Conservation (phyloP, 2,797 vertebrate species). For the Halcyon leucocephala region DNA sequence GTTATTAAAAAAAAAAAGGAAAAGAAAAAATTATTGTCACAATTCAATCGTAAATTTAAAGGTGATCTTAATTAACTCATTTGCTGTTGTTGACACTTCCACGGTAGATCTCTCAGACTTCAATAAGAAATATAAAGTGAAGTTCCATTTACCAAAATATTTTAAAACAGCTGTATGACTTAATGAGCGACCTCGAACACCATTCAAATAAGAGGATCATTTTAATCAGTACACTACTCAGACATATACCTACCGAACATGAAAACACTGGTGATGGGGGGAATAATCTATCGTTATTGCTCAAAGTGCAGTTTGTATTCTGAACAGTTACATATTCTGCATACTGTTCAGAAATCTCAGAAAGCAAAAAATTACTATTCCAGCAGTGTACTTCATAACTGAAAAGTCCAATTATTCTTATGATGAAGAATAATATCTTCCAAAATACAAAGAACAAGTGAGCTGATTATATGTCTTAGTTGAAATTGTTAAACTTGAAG, state of each 20-base stretch:
- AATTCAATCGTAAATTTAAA: background rate
- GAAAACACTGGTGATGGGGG: background rate
- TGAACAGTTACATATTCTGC: background rate
- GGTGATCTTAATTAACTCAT: background rate
- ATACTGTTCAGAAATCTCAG: background rate
- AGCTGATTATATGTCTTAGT: background rate
- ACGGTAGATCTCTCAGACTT: background rate
- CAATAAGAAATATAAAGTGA: background rate
- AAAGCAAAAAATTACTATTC: background rate
- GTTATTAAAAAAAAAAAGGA: background rate
- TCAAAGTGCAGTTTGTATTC: background rate
- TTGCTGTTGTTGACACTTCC: background rate
- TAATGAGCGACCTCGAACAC: background rate
- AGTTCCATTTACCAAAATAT: background rate
- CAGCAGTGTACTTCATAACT: background rate
- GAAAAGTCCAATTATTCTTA: background rate
- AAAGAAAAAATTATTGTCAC: background rate
- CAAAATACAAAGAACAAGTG: background rate
- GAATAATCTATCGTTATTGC: background rate
- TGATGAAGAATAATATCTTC: slow-evolving; percentile 9
- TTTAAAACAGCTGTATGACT: background rate
- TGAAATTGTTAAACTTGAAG: background rate
- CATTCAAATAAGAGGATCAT: background rate
- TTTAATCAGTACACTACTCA: background rate
- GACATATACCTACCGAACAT: background rate